Percentiles rank a stretch among this genome's conserved stretches.
Conservation (phyloP, 2,797 vertebrate genomes). For the Chaetodon trifasciatus region DNA sequence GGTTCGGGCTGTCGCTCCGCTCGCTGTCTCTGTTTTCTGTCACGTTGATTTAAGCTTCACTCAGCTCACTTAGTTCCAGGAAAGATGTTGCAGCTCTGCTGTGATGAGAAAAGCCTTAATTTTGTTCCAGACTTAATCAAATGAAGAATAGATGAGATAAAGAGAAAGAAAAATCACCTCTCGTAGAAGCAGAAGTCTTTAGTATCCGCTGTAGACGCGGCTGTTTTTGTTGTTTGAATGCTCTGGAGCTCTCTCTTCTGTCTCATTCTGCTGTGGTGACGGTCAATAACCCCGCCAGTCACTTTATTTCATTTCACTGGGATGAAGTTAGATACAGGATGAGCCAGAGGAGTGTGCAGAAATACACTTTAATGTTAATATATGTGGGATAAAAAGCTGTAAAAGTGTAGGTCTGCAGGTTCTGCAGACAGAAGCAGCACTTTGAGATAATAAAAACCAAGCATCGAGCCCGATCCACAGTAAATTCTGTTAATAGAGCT, state of each 20-base stretch:
- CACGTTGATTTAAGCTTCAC: slow-evolving; percentile 18
- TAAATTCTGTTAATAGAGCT: not conserved
- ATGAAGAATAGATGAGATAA: not conserved
- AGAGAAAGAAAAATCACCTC: not conserved
- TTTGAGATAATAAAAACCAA: not conserved
- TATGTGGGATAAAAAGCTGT: not conserved
- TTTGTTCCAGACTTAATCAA: slow-evolving; percentile 21
- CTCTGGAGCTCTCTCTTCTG: not conserved
- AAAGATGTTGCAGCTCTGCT: slow-evolving; percentile 38
- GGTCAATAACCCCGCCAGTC: not conserved
- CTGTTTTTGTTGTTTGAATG: not conserved
- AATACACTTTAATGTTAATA: not conserved
- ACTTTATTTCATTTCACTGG: not conserved
- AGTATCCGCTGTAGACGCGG: not conserved
- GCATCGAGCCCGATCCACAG: not conserved
- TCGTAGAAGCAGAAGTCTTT: not conserved
- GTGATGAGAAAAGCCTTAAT: slow-evolving; percentile 30
- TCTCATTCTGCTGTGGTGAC: not conserved
- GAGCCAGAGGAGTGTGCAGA: not conserved
- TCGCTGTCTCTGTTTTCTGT: slow-evolving; percentile 42
- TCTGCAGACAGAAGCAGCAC: not conserved
- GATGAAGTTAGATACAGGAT: not conserved
- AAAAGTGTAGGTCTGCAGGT: not conserved
- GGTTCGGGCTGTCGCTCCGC: not conserved
- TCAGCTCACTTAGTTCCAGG: slow-evolving; percentile 24